Percentiles rank a stretch among this genome's conserved stretches.
phyloP scores from a whole-genome alignment of 1,140 invertebrate genomes.

The Pogonomyrmex barbatus region DNA sequence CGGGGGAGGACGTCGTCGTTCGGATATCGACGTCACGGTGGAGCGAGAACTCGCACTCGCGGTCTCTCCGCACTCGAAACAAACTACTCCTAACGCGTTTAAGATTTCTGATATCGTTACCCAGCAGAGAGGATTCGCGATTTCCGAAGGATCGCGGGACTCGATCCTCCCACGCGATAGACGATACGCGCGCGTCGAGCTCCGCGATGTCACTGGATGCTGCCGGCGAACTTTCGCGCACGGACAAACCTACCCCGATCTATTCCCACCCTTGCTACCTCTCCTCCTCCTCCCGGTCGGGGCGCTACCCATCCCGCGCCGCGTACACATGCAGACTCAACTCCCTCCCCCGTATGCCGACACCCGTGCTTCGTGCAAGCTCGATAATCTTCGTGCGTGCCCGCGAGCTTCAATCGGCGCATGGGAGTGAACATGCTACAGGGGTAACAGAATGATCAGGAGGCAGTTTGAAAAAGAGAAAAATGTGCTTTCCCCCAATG shows the following conservation, averaged over 20 bases:
- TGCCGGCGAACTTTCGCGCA: conserved; percentile 76
- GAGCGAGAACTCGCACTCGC: not conserved
- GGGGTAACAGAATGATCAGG: not conserved
- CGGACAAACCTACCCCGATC: conserved; percentile 68
- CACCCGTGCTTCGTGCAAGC: conserved; percentile 72
- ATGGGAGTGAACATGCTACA: conserved; percentile 20
- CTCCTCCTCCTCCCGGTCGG: not conserved
- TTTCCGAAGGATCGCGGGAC: not conserved
- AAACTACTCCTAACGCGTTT: not conserved
- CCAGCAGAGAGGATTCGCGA: not conserved
- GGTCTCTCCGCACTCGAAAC: not conserved
- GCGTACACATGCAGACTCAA: conserved; percentile 38
- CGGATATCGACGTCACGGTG: not conserved
- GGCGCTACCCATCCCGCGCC: conserved; percentile 39
- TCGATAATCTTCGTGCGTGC: conserved; percentile 78
- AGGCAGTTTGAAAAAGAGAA: conserved; percentile 37
- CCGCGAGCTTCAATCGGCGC: conserved; percentile 55
- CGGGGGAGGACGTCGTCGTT: not conserved
- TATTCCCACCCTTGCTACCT: conserved; percentile 49
- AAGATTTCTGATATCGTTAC: not conserved
- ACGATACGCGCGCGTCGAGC: conserved; percentile 80
- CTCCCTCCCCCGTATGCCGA: conserved; percentile 51
- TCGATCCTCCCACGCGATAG: conserved; percentile 20
- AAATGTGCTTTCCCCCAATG: conserved; percentile 43
- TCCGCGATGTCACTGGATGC: conserved; percentile 83